Evolutionary conservation across 1,140 invertebrate genomes (phyloP).

Genomic region (Orchesella cincta): DNA sequence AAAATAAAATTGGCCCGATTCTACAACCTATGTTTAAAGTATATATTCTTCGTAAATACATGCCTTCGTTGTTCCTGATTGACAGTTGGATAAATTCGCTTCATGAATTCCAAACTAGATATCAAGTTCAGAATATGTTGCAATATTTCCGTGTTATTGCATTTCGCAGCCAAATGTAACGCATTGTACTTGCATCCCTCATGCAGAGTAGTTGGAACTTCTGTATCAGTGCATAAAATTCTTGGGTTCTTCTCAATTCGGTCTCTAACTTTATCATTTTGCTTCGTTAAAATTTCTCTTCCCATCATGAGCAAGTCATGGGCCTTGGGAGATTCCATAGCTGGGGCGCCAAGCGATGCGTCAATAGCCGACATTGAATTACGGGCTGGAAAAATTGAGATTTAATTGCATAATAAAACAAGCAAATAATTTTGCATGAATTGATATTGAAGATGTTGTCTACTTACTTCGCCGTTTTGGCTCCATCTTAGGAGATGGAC

Average conservation of each 20-base stretch:
- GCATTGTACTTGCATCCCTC: slow-evolving; percentile 37
- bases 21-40: too few relatives aligned
- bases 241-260: slow-evolving; percentile 33
- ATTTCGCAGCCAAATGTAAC: slow-evolving; percentile 36
- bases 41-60: too few relatives aligned
- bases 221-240: slow-evolving; percentile 24
- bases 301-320: slow-evolving; percentile 29
- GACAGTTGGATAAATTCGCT: slow-evolving; percentile 18
- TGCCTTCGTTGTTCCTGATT: background rate
- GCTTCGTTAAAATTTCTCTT: slow-evolving; percentile 19
- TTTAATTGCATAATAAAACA: too few relatives aligned
- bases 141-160: slow-evolving; percentile 16
- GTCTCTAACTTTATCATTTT: slow-evolving; percentile 26
- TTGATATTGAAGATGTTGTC: background rate
- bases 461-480: too few relatives aligned
- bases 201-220: slow-evolving; percentile 36
- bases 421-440: background rate
- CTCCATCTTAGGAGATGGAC: background rate
- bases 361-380: background rate
- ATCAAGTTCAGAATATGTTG: slow-evolving; percentile 9
- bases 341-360: background rate
- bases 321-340: background rate
- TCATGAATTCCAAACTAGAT: slow-evolving; percentile 28
- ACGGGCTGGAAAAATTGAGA: too few relatives aligned
- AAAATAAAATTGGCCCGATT: background rate